Evolutionary conservation across 2,888 invertebrate genomes (phyloP).

Genomic region (Platypus cylindrus): DNA sequence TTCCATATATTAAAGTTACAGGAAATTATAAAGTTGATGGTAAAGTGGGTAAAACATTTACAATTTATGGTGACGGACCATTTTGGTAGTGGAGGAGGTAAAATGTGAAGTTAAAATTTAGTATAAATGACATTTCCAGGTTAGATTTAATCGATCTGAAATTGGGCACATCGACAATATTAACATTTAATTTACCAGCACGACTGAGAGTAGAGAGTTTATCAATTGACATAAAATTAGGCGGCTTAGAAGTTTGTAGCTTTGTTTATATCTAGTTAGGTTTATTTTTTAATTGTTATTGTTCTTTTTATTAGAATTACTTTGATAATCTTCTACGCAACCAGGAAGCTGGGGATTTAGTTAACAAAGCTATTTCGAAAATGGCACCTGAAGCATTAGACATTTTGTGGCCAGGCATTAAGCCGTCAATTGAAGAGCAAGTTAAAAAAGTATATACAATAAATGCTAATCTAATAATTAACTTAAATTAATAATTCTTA

Average conservation of each 20-base stretch:
- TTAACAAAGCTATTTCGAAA: constrained; percentile 32
- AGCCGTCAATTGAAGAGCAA: constrained; percentile 29
- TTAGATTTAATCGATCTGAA: constrained; percentile 29
- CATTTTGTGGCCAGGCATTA: constrained; percentile 34
- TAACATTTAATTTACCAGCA: constrained; percentile 23
- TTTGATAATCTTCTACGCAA: constrained; percentile 34
- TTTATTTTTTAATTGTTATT: too few species aligned
- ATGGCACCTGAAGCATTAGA: constrained; percentile 33
- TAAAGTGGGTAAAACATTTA: constrained; percentile 28
- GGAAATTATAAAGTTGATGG: constrained; percentile 32
- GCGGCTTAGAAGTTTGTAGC: constrained; percentile 27
- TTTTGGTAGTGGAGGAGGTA: constrained; percentile 27
- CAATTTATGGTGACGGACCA: constrained; percentile 31
- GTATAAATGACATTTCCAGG: constrained; percentile 21
- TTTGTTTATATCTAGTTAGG: too few species aligned
- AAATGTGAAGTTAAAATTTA: too few species aligned
- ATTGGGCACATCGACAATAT: constrained; percentile 26
- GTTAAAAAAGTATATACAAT: constrained; percentile 26
- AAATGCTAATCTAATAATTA: background rate
- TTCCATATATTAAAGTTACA: constrained; percentile 30
- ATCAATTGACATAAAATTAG: constrained; percentile 27
- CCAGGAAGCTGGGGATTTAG: constrained; percentile 28
- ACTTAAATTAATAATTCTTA: constrained; percentile 9
- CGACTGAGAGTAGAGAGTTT: constrained; percentile 23
- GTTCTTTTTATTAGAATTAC: constrained; percentile 26